Base-by-base conservation (phyloP, 2,113 vertebrate species). In the Ardeotis arabs region DNA sequence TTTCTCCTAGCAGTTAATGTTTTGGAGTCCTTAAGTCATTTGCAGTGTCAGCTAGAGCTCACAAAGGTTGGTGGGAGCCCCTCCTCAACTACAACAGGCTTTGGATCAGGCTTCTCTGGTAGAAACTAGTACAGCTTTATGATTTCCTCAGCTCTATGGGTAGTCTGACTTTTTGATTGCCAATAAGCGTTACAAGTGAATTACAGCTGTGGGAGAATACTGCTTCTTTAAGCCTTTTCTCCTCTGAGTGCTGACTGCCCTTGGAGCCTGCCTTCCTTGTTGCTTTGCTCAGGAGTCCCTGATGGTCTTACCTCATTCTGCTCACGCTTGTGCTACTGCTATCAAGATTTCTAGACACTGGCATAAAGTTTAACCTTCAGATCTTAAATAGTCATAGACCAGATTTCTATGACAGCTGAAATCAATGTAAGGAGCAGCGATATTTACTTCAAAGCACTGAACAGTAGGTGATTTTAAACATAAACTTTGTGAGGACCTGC, bases 281-380 rank as follows among this genome's bases (percentile, higher is more conserved):
- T 41, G 68, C 84, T 92, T 80, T 84, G n/a, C 28, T 82, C 86
- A 68, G 73, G 60, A 86, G 35, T 64, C 64, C 52, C 85, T 75
- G 73, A 77, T 53, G 63, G 31, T 80, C 27, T 82, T 76, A 84
- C 84, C 55, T 96, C 83, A 95, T 93, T 92, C 96, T 89, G 52
- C 76, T 96, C 95, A 96, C 4, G 22, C 60, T 62, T 41, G 1
- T 62, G 69, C 69, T 87, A 13, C 88, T 91, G 90, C 83, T 50
- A 45, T 95, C 91, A 73, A 73, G 89, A 76, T 92, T 96, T 84
- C 89, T 66, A 82, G 69, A 62, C 95, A 84, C 14, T 76, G 92
- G 80, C 89, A 93, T 84, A 73, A 93, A 93, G 69, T 92, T 96
- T 93, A 94, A 96, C 90, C 80, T 95, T 96, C 95, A 96, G 76